Conservation (phyloP, 1,140 invertebrate species). For the Caerostris darwini region DNA sequence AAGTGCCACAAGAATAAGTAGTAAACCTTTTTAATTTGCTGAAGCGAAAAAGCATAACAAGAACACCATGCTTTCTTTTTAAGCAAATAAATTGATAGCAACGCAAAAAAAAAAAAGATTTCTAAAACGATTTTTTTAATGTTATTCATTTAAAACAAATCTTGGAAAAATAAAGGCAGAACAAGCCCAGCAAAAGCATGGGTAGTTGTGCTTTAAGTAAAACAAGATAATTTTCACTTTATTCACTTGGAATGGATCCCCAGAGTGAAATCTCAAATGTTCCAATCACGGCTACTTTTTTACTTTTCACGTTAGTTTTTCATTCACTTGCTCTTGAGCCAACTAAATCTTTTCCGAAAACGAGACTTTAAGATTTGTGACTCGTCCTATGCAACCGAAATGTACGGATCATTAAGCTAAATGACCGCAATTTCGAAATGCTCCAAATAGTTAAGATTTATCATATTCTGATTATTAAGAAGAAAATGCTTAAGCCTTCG, state of each 20-base stretch:
- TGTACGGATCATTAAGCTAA: not conserved
- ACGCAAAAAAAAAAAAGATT: not conserved
- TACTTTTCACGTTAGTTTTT: not conserved
- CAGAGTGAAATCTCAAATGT: not conserved
- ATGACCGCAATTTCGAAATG: not conserved
- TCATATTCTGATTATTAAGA: not conserved
- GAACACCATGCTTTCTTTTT: not conserved
- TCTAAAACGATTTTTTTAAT: not conserved
- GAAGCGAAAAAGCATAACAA: not conserved
- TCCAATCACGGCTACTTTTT: not conserved
- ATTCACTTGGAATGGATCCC: not conserved
- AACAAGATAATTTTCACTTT: conserved; percentile 53
- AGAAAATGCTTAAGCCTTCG: not conserved
- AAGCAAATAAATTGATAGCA: not conserved
- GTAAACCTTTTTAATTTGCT: not conserved
- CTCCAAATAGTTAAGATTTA: not conserved
- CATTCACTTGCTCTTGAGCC: not conserved
- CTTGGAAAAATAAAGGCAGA: not conserved
- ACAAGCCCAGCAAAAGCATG: not conserved
- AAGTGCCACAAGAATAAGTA: not conserved
- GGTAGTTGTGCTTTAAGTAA: not conserved
- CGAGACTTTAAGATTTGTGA: not conserved
- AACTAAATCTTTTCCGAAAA: not conserved
- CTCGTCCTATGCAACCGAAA: not conserved
- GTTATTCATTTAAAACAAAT: not conserved